Conservation (phyloP, 2,888 invertebrate species). For the Meiosimyza decipiens region DNA sequence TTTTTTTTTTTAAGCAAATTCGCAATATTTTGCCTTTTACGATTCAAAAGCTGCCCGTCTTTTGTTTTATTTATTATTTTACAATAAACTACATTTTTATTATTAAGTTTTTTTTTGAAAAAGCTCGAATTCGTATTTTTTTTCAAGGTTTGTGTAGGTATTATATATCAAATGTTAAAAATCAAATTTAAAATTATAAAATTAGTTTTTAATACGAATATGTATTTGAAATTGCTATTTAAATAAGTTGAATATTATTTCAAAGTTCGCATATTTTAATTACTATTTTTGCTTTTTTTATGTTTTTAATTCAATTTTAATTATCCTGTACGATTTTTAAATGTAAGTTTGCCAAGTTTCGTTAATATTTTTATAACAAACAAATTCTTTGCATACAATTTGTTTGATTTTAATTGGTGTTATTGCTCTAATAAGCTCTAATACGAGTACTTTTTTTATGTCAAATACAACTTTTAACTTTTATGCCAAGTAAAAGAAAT, state of each 20-base stretch:
- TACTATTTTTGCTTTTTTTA: constrained; percentile 15
- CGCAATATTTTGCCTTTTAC: constrained; percentile 19
- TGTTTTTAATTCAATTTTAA: constrained; percentile 33
- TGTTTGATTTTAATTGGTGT: constrained; percentile 41
- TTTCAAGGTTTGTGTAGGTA: constrained; percentile 37
- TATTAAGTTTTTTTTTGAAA: constrained; percentile 48
- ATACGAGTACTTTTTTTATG: constrained; percentile 16
- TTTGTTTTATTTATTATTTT: constrained; percentile 37
- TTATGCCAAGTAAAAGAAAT: neutral
- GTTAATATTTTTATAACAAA: neutral
- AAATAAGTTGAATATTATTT: constrained; percentile 22
- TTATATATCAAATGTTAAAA: too few relatives aligned
- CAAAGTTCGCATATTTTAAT: too few relatives aligned
- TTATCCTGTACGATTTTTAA: constrained; percentile 44
- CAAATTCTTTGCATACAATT: constrained; percentile 26
- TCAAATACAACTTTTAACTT: neutral
- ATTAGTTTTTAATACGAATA: constrained; percentile 18
- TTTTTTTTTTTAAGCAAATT: constrained; percentile 27
- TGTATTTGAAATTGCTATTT: constrained; percentile 18
- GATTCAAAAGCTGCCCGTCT: neutral
- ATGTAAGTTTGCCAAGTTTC: constrained; percentile 39
- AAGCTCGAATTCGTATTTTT: constrained; percentile 58
- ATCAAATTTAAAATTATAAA: neutral
- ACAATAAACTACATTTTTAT: constrained; percentile 31
- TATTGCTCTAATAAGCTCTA: constrained; percentile 42